Percentiles rank a stretch among this genome's conserved stretches.
Evolutionary conservation across 2,888 invertebrate species (phyloP).

Genomic region (Cetonia aurata): DNA sequence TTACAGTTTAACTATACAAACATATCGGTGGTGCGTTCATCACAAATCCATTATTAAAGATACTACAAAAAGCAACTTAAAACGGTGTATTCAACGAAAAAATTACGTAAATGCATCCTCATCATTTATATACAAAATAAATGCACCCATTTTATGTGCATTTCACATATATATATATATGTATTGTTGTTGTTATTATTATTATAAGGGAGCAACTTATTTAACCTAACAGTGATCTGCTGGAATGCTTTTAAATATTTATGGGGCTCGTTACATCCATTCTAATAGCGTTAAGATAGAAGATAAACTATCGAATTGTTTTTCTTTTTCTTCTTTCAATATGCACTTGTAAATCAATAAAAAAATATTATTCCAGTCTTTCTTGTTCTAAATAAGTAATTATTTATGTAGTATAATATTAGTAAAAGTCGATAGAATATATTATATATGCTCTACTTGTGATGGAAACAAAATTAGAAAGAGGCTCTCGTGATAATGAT

Average conservation of each 20-base stretch:
- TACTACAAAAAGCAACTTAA: too few species aligned
- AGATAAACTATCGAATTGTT: background rate
- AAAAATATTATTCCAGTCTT: conserved; percentile 42
- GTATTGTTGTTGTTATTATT: background rate
- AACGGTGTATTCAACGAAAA: background rate
- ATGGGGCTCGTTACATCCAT: conserved; percentile 4
- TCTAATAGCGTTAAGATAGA: conserved; percentile 22
- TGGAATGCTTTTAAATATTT: too few species aligned
- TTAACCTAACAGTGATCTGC: too few species aligned
- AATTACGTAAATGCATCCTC: conserved; percentile 2
- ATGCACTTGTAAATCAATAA: conserved; percentile 38
- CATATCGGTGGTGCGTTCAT: too few species aligned
- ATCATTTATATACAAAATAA: conserved; percentile 24
- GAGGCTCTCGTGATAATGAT: too few species aligned
- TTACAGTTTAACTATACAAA: conserved; percentile 22
- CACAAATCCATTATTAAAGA: too few species aligned
- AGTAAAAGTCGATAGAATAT: too few species aligned
- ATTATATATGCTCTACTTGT: too few species aligned
- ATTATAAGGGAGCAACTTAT: background rate
- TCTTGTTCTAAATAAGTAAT: conserved; percentile 29
- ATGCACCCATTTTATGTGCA: conserved; percentile 23
- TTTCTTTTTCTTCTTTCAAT: too few species aligned
- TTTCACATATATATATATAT: background rate
- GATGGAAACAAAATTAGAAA: too few species aligned
- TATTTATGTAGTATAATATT: too few species aligned